phyloP scores from a whole-genome alignment of 1,140 invertebrate species.

The Danaus plexippus region DNA sequence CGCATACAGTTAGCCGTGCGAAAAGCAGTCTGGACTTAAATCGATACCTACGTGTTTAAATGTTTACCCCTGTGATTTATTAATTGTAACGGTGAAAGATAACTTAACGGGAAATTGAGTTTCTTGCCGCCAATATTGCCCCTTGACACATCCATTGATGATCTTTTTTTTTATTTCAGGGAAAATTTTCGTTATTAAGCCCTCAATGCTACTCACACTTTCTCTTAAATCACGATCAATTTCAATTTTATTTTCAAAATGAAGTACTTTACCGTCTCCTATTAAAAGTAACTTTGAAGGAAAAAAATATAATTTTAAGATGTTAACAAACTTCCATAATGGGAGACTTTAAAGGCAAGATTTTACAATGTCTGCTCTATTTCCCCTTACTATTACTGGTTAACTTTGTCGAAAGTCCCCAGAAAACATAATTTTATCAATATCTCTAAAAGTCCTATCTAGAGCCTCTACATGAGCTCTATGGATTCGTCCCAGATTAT shows the following conservation, averaged over 20 bases:
- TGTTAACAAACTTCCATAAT: slow-evolving; percentile 19
- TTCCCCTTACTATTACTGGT: slow-evolving; percentile 20
- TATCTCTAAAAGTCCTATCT: slow-evolving; percentile 26
- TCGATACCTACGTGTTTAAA: slow-evolving; percentile 26
- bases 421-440: slow-evolving; percentile 24
- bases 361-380: slow-evolving; percentile 10
- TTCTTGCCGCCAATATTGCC: slow-evolving; percentile 35
- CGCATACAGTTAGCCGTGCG: slow-evolving; percentile 22
- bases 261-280: slow-evolving; percentile 19
- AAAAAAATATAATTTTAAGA: slow-evolving; percentile 23
- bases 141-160: slow-evolving; percentile 43
- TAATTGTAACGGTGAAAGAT: slow-evolving; percentile 23
- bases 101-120: slow-evolving; percentile 19
- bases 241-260: slow-evolving; percentile 26
- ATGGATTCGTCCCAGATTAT: slow-evolving; percentile 31
- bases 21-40: slow-evolving; percentile 26
- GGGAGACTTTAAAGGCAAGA: slow-evolving; percentile 25
- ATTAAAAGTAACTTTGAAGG: no score
- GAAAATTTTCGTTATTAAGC: slow-evolving; percentile 25
- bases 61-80: slow-evolving; percentile 30
- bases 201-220: slow-evolving; percentile 23
- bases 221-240: slow-evolving; percentile 17
- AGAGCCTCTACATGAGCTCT: slow-evolving; percentile 28
- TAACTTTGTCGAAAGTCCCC: slow-evolving; percentile 23
- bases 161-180: slow-evolving; percentile 19